These are phyloP conservation scores for Actinia equina DNA, from an alignment of 64 coral and sea anemone genomes.

Conservation along the genomic window DNA sequence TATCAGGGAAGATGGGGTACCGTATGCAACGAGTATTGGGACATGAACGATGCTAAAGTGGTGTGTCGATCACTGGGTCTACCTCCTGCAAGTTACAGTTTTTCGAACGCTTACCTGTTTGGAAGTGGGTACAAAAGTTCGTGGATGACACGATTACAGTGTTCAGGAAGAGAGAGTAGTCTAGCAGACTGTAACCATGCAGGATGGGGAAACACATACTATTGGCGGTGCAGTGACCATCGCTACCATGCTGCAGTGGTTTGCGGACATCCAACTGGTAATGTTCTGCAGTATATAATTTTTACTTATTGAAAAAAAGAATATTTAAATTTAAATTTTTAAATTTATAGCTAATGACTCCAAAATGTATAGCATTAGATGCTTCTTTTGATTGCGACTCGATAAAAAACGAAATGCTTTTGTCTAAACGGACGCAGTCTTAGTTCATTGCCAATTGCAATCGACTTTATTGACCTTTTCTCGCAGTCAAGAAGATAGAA, in stretches of 20 bases:
- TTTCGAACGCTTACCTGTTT: neutral
- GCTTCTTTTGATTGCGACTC: no score
- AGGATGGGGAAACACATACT: neutral
- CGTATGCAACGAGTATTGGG: neutral
- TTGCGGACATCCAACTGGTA: slow-evolving; percentile 11
- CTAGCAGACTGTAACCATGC: neutral
- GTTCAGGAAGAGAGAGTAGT: neutral
- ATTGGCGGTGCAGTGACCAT: neutral
- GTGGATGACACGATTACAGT: neutral
- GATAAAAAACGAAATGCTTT: no score
- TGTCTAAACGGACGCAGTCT: no score
- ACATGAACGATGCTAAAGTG: slow-evolving; percentile 16
- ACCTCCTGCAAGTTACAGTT: neutral
- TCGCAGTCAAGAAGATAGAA: no score
- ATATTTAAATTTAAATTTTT: no score
- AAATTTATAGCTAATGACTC: no score
- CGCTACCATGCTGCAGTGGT: slow-evolving; percentile 1
- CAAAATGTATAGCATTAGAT: no score
- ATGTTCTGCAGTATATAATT: no score
- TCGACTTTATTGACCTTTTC: no score
- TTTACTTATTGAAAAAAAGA: no score
- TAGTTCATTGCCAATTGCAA: no score
- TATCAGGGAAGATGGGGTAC: neutral
- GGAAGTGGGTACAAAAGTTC: neutral
- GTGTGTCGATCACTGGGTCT: slow-evolving; percentile 6